Evolutionary conservation across 2,797 vertebrate species (phyloP).

Genomic region (Xiphophorus birchmanni): DNA sequence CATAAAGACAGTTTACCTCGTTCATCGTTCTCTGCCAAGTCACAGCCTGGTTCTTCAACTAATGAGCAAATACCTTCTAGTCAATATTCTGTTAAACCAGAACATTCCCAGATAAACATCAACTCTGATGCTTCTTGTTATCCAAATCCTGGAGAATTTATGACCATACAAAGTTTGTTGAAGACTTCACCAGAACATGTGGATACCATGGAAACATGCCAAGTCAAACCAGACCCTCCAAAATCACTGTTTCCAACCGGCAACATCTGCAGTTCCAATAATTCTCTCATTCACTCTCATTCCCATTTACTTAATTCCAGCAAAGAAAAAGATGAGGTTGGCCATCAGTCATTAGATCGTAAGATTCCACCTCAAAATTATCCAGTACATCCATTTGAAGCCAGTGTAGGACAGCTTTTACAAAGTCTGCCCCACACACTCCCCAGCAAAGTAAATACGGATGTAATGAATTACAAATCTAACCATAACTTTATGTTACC

Average conservation of each 20-base stretch:
- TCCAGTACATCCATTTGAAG: constrained; percentile 57
- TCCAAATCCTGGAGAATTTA: constrained; percentile 25
- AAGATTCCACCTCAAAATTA: constrained; percentile 43
- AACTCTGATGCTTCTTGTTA: constrained; percentile 23
- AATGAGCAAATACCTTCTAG: constrained; percentile 48
- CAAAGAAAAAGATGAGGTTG: constrained; percentile 28
- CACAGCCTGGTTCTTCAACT: constrained; percentile 40
- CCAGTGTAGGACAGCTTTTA: constrained; percentile 48
- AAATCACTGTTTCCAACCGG: constrained; percentile 13
- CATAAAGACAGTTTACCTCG: constrained; percentile 60
- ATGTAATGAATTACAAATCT: constrained; percentile 47
- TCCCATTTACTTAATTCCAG: constrained; percentile 40
- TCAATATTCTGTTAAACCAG: constrained; percentile 22
- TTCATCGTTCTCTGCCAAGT: constrained; percentile 58
- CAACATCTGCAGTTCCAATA: constrained; percentile 43
- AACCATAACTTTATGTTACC: constrained; percentile 37
- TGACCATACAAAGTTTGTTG: constrained; percentile 63
- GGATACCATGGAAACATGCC: constrained; percentile 33
- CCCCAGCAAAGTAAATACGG: constrained; percentile 47
- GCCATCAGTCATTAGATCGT: constrained; percentile 7
- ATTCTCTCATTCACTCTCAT: constrained; percentile 56
- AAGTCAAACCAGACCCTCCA: constrained; percentile 47
- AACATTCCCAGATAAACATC: constrained; percentile 18
- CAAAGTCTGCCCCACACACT: constrained; percentile 55
- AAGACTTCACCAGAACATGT: constrained; percentile 38